phyloP scores from a whole-genome alignment of 2,797 vertebrate genomes.

The Fistularia tabacaria region DNA sequence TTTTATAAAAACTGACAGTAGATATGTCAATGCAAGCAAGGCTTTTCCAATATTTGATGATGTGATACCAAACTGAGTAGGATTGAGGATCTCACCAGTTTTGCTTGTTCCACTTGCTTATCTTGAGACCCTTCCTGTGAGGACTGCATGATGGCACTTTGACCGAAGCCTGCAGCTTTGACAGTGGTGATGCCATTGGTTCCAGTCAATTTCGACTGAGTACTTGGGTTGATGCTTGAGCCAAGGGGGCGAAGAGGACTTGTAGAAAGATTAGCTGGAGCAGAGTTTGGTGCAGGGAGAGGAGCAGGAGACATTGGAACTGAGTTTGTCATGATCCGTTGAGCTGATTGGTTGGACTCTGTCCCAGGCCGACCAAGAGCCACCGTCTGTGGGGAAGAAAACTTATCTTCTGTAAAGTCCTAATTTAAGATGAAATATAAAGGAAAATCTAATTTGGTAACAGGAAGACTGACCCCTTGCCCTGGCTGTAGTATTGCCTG shows the following conservation, averaged over 20 bases:
- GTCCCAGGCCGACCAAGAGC: slow-evolving; percentile 76
- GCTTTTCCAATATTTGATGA: neutral
- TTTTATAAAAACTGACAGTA: too few species aligned
- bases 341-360: slow-evolving; percentile 76
- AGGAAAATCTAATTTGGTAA: neutral
- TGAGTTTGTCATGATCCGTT: slow-evolving; percentile 78
- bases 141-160: slow-evolving; percentile 64
- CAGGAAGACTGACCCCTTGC: slow-evolving; percentile 70
- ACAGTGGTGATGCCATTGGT: slow-evolving; percentile 77
- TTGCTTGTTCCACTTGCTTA: slow-evolving; percentile 86
- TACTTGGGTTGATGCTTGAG: slow-evolving; percentile 70
- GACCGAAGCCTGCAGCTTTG: slow-evolving; percentile 75
- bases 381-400: slow-evolving; percentile 72
- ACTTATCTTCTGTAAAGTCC: neutral
- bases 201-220: slow-evolving; percentile 81
- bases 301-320: slow-evolving; percentile 70
- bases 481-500: slow-evolving; percentile 75
- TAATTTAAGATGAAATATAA: slow-evolving; percentile 1
- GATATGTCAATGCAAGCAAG: neutral
- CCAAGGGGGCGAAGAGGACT: slow-evolving; percentile 74
- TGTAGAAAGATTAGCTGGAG: slow-evolving; percentile 67
- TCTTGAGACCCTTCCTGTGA: slow-evolving; percentile 84
- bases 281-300: slow-evolving; percentile 63
- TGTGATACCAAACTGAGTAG: too few species aligned
- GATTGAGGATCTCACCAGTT: slow-evolving; percentile 76